A percentile compares a stretch with the other conserved stretches of the same genome.
These are phyloP conservation scores for Lamprologus callipterus DNA, from an alignment of 2,113 vertebrate genomes.

Conservation along the genomic window DNA sequence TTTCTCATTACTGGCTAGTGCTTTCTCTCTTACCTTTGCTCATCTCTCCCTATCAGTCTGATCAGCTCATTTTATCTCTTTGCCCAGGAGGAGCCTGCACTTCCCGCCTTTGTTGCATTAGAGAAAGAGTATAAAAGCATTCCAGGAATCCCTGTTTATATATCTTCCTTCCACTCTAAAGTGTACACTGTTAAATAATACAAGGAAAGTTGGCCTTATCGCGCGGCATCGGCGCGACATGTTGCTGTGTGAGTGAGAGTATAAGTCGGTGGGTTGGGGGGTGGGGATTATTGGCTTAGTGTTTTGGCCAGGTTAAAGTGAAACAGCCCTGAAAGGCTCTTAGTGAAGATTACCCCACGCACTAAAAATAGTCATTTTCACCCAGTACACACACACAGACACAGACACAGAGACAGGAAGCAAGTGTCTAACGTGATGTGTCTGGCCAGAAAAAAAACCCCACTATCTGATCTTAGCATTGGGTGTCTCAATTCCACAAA, in stretches of 20 bases:
- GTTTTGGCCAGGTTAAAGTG: slow-evolving; percentile 90
- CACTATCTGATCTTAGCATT: slow-evolving; percentile 42
- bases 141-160: slow-evolving; percentile 31
- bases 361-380: slow-evolving; percentile 86
- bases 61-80: slow-evolving; percentile 8
- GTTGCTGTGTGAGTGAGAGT: slow-evolving; percentile 4
- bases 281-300: slow-evolving; percentile 90
- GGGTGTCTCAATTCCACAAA: slow-evolving; percentile 34
- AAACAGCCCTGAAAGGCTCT: slow-evolving; percentile 84
- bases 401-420: slow-evolving; percentile 37
- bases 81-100: background rate
- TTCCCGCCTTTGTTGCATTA: background rate
- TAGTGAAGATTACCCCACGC: slow-evolving; percentile 84
- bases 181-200: slow-evolving; percentile 57
- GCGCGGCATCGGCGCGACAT: slow-evolving; percentile 12
- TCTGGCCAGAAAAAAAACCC: slow-evolving; percentile 61
- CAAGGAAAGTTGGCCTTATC: slow-evolving; percentile 26
- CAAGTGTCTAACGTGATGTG: slow-evolving; percentile 76
- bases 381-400: background rate
- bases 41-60: background rate
- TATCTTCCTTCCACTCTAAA: slow-evolving; percentile 4
- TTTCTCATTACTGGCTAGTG: background rate
- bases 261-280: background rate
- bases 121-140: background rate
- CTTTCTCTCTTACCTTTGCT: background rate